Base-by-base conservation (phyloP, 2,888 invertebrate genomes). In the Drosophila atroscutellata region DNA sequence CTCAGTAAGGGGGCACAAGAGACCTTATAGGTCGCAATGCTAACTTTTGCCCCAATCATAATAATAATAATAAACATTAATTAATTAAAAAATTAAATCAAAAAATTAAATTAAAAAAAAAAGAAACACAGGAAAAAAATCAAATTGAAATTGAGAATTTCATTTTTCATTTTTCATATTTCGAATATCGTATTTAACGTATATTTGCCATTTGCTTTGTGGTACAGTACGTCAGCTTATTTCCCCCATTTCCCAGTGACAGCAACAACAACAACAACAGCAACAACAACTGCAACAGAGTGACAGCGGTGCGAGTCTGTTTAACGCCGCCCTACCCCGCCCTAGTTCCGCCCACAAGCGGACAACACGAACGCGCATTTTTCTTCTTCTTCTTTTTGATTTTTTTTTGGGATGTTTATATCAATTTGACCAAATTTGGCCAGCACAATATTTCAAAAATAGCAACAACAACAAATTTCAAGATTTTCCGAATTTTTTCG, bases 341-440 rank as follows among this genome's bases (percentile, higher is more conserved):
- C 20, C 42, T 42, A 20, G 42, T 9, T 8, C 42, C 42, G 15
- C 49, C 11, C 7, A 15, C 57, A 39, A 57, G 13, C 45, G 20
- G 42, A 2, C 8, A 57, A 45, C 11, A 36, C 51, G 37, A 71
- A 39, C 8, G 24, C 26, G 11, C 2, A 2, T 42, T 6, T 42
- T 42, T 42, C 5, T 11, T 11, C 0, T 42, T 2, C 11, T 20
- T n/a, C 4, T 13, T 30, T 39, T 47, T 52, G n/a, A n/a, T 62
- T 50, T 18, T 18, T 36, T 49, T 58, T 63, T 79, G 55, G 57
- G 50, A 72, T 89, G 87, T 86, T 85, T 75, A 80, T 74, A 77
- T 70, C 69, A 86, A 90, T 86, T 86, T 85, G 80, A 82, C 85
- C 85, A 85, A 85, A 85, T 85, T 85, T 85, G 85, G 85, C 83